Evolutionary conservation across 2,113 vertebrate genomes (phyloP).

Genomic region (Cephalopholis sonnerati): DNA sequence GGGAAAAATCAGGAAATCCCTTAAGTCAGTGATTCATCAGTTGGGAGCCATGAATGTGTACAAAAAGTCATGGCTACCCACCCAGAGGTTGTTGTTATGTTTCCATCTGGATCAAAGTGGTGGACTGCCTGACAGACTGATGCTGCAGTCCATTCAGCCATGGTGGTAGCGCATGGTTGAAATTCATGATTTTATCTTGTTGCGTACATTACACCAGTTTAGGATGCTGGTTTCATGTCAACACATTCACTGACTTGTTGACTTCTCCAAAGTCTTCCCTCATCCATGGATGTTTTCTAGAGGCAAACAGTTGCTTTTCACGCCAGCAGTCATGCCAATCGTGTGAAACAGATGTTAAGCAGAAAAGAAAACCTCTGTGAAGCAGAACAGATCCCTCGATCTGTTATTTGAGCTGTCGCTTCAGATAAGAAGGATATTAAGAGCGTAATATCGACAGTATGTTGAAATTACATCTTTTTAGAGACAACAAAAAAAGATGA

Average conservation of each 20-base stretch:
- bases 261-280: neutral
- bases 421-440: neutral
- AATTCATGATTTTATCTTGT: neutral
- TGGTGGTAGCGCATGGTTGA: neutral
- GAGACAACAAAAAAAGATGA: neutral
- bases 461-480: neutral
- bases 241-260: constrained; percentile 1
- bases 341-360: constrained; percentile 71
- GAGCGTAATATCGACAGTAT: neutral
- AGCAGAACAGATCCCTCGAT: neutral
- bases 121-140: neutral
- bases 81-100: neutral
- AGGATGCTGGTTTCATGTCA: neutral
- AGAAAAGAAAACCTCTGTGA: neutral
- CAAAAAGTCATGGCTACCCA: no score
- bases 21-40: neutral
- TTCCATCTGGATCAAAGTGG: neutral
- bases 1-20: neutral
- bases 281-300: constrained; percentile 56
- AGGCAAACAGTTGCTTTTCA: constrained; percentile 75
- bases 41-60: neutral
- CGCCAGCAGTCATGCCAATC: constrained; percentile 24
- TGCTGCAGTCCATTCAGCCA: neutral
- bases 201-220: neutral
- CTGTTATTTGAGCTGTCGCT: neutral